Base-by-base conservation (phyloP, 2,888 invertebrate genomes). In the Cataglyphis cursor region DNA sequence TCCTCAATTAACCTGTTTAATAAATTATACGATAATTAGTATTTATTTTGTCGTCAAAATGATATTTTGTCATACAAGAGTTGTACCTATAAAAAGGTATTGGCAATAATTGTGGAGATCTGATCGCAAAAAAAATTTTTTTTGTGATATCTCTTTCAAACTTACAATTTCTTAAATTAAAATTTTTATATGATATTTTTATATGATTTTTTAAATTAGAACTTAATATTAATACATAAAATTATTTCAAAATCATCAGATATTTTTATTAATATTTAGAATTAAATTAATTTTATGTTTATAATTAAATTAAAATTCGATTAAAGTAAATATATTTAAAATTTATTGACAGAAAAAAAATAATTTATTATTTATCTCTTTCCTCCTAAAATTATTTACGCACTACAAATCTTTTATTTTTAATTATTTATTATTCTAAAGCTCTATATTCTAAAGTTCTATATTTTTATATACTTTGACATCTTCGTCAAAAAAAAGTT, bases 1-100 rank as follows among this genome's bases (percentile, higher is more conserved):
- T 98, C 97, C 41, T 96, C 96, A 82, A 98, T 96, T 68, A 98
- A 95, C 92, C 98, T 97, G 93, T 18, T 38, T 4, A 0, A n/a
- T 41, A 24, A 38, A 74, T 59, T 59, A n/a, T 28, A 28, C 0
- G 8, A 24, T 38, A 81, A 76, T 81, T 62, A 59, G 3, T 4
- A 41, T 31, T n/a, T 51, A 28, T 44, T 3, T 24, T 24, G 0
- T 66, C 28, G 28, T 5, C 3, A 31, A 68, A 0, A 48, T n/a
- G 3, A 51, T 70, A 51, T 12, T n/a, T 4, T n/a, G 3, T 2
- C 8, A 21, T 9, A 21, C 8, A 51, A n/a, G 0, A 31, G 5
- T 8, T 51, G 3, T 18, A 5, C 24, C 1, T 9, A 51, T 51
- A 51, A 41, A 51, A 2, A 68, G 12, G 15, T 9, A 31, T n/a